phyloP scores from a whole-genome alignment of 64 coral and sea anemone species.

The Stylophora pistillata region DNA sequence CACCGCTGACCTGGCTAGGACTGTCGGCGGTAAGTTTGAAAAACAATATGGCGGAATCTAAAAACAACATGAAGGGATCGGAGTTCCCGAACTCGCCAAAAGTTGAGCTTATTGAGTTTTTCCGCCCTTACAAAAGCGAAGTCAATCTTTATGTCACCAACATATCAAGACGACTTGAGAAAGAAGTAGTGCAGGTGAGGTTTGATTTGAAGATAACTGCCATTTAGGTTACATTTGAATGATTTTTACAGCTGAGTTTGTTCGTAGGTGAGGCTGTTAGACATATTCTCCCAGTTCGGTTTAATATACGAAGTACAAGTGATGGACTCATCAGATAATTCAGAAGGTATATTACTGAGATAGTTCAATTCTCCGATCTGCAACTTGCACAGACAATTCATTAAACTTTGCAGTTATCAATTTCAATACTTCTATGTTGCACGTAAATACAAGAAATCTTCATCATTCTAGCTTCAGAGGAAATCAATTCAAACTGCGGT shows the following conservation, averaged over 20 bases:
- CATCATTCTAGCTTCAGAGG: background rate
- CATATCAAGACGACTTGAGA: constrained; percentile 56
- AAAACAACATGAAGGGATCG: constrained; percentile 54
- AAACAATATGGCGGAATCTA: constrained; percentile 35
- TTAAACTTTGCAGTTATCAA: background rate
- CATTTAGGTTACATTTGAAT: background rate
- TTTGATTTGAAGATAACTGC: background rate
- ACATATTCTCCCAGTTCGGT: constrained; percentile 84
- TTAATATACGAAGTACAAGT: constrained; percentile 90
- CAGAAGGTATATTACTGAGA: constrained; percentile 33
- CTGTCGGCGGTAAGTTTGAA: no score
- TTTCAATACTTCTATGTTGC: background rate
- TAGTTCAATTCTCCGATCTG: background rate
- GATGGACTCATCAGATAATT: constrained; percentile 45
- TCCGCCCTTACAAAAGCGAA: constrained; percentile 76
- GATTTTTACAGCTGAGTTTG: background rate
- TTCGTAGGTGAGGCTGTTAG: constrained; percentile 49
- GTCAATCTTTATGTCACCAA: constrained; percentile 83
- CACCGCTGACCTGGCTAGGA: background rate
- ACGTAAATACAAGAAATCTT: background rate
- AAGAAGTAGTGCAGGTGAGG: constrained; percentile 63
- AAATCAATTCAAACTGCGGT: background rate
- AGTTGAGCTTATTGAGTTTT: constrained; percentile 80
- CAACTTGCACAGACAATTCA: no score
- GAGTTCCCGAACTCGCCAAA: background rate